Evolutionary conservation across 1,140 invertebrate genomes (phyloP), one percentile per base, ranked within the genome.

Genomic region (Bombus fervidus): DNA sequence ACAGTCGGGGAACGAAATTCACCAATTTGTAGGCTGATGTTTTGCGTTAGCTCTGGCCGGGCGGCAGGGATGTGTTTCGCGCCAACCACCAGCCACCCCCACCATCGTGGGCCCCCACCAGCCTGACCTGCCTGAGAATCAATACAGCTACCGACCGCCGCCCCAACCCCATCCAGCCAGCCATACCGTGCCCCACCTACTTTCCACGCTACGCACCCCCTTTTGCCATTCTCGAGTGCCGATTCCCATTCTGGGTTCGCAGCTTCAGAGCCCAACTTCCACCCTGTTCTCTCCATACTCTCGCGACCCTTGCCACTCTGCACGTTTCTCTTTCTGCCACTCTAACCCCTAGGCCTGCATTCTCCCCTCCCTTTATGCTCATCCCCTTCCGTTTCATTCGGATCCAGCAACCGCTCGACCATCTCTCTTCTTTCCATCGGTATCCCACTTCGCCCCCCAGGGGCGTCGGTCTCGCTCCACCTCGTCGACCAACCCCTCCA

Each of bases 81-180:
- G 83, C 86, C 89, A 85, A 90, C 88, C 86, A 83, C 76, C 73
- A 85, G 66, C 76, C 75, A 71, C 74, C 74, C 81, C 68, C 75
- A 68, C 89, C 79, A 72, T 69, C 81, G 80, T 83, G 83, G 76
- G 53, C 73, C 81, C 88, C 89, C 89, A 86, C 89, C 89, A 85
- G 68, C 83, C 77, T 88, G 92, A 91, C 89, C 90, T 92, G 90
- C 91, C 92, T 90, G 93, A 92, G 92, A 94, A 94, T 94, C 94
- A 93, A 94, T 94, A 94, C 94, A 94, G 93, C 94, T 94, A 93
- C 91, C 92, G 90, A 93, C 91, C 91, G 89, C 92, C 89, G 92
- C 91, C 92, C 92, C 93, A 91, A 92, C 91, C 91, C 90, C 88
- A 88, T 85, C 83, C 83, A 77, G 64, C 81, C 79, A 88, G 79